These are phyloP conservation scores for Triplophysa dalaica DNA, from an alignment of 2,113 vertebrate genomes.

Conservation along the genomic window DNA sequence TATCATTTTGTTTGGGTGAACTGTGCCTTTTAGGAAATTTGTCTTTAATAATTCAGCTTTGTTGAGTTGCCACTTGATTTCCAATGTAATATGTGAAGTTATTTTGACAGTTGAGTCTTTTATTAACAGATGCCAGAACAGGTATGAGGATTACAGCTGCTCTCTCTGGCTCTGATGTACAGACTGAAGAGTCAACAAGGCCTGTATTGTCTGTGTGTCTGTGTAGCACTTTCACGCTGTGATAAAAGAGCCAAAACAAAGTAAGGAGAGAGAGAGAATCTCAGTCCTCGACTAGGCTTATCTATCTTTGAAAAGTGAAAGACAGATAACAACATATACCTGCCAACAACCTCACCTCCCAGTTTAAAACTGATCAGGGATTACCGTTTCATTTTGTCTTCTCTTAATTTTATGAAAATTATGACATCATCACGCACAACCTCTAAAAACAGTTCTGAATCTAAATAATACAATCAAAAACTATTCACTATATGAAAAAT, in stretches of 20 bases:
- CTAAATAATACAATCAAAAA: too few relatives aligned
- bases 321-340: not conserved
- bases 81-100: not conserved
- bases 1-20: too few relatives aligned
- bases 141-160: conserved; percentile 27
- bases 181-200: conserved; percentile 43
- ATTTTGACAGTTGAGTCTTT: conserved; percentile 3
- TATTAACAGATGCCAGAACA: not conserved
- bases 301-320: conserved; percentile 45
- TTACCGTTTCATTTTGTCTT: too few relatives aligned
- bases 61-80: not conserved
- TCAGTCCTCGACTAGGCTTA: conserved; percentile 31
- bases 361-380: too few relatives aligned
- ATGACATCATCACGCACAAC: too few relatives aligned
- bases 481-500: too few relatives aligned
- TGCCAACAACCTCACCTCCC: too few relatives aligned
- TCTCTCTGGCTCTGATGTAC: conserved; percentile 22
- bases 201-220: conserved; percentile 31
- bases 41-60: not conserved
- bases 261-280: not conserved
- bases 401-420: too few relatives aligned
- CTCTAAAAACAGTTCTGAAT: too few relatives aligned
- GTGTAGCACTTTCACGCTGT: conserved; percentile 23
- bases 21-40: too few relatives aligned
- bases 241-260: conserved; percentile 1